Percentiles rank a stretch among this genome's conserved stretches.
Conservation (phyloP, 2,113 vertebrate species). For the Theristicus caerulescens region DNA sequence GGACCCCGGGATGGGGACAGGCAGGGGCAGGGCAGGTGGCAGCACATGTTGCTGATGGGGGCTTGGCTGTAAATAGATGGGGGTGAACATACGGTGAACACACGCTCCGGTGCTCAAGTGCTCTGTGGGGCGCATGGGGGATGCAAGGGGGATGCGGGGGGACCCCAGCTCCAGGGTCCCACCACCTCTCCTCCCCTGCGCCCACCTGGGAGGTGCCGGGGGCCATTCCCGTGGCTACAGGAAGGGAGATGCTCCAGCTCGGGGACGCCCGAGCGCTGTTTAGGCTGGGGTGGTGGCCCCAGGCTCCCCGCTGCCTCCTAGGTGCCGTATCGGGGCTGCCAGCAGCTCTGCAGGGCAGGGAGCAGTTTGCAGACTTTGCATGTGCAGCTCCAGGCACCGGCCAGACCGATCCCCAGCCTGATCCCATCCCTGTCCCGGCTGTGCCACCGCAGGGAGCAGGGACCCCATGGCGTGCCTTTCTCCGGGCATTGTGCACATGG, state of each 20-base stretch:
- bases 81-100: fast-evolving
- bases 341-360: neutral
- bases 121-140: neutral
- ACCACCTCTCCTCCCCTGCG: fast-evolving
- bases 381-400: neutral
- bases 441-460: neutral
- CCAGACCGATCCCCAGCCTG: too few relatives aligned
- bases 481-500: fast-evolving
- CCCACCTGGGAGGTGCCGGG: neutral
- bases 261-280: fast-evolving
- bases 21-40: neutral
- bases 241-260: neutral
- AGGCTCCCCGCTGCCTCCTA: neutral
- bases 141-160: fast-evolving
- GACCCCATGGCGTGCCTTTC: neutral
- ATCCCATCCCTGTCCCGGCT: neutral
- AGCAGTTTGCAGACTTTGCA: neutral
- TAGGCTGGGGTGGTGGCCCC: neutral
- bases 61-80: neutral
- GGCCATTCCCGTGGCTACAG: fast-evolving
- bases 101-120: fast-evolving
- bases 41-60: fast-evolving
- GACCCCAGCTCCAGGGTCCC: neutral
- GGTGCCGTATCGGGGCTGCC: fast-evolving
- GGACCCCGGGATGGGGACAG: neutral